These are phyloP conservation scores for Squalus acanthias DNA, from an alignment of 2,797 vertebrate species.

Conservation along the genomic window DNA sequence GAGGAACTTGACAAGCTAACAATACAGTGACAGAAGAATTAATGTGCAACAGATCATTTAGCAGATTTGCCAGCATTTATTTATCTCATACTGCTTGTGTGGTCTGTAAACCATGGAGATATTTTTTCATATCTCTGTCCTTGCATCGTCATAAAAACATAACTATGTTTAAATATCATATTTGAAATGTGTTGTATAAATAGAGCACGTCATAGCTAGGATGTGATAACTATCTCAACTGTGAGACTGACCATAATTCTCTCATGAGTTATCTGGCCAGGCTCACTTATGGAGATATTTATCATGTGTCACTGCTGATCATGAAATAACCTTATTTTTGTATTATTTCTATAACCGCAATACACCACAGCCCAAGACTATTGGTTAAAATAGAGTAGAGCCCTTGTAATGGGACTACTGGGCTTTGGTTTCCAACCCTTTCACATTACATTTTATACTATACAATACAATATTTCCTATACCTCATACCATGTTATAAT, in stretches of 20 bases:
- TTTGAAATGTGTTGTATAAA: constrained; percentile 9
- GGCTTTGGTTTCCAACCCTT: not conserved
- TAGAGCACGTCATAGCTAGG: not conserved
- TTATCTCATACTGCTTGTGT: constrained; percentile 10
- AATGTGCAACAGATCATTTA: not conserved
- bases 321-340: not conserved
- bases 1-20: not conserved
- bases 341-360: not conserved
- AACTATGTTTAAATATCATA: not conserved
- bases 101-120: not conserved
- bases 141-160: not conserved
- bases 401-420: not conserved
- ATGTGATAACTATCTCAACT: not conserved
- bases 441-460: not conserved
- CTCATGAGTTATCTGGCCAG: not conserved
- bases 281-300: too few relatives aligned
- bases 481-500: not conserved
- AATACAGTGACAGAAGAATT: not conserved
- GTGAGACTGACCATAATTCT: not conserved
- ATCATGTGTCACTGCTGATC: not conserved
- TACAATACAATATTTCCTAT: not conserved
- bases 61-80: not conserved
- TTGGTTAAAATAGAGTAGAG: not conserved
- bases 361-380: not conserved
- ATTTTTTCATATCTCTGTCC: not conserved